phyloP scores from a whole-genome alignment of 2,888 invertebrate species.

The Scaptomyza caliginosa region DNA sequence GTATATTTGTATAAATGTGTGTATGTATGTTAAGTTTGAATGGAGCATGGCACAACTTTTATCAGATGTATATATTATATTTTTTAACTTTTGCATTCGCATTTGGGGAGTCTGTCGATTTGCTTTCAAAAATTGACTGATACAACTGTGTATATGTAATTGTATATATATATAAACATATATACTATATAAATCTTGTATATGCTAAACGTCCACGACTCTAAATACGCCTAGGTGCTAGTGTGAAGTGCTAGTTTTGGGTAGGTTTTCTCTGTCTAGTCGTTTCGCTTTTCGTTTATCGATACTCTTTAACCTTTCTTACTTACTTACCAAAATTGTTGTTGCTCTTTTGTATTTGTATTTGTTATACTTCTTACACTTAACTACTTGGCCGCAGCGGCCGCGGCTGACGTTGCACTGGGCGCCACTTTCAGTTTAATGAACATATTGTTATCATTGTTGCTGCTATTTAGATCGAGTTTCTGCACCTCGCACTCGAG shows the following conservation, averaged over 20 bases:
- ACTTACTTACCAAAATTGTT: constrained; percentile 51
- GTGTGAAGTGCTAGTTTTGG: constrained; percentile 64
- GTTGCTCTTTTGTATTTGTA: constrained; percentile 7
- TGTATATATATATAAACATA: constrained; percentile 49
- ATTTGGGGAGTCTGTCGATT: constrained; percentile 59
- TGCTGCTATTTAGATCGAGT: constrained; percentile 81
- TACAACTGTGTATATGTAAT: constrained; percentile 59
- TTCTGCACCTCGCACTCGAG: constrained; percentile 83
- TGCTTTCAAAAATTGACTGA: constrained; percentile 73
- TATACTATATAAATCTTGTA: constrained; percentile 57
- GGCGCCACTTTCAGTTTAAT: constrained; percentile 82
- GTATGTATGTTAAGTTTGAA: constrained; percentile 26
- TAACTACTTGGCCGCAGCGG: constrained; percentile 64
- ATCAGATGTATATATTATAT: constrained; percentile 25
- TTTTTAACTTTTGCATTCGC: constrained; percentile 19
- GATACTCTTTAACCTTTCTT: constrained; percentile 13
- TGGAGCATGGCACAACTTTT: constrained; percentile 72
- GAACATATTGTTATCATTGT: constrained; percentile 80
- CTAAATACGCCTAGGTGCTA: constrained; percentile 60
- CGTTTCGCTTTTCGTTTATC: constrained; percentile 27
- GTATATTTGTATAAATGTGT: constrained; percentile 1
- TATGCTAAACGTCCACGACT: constrained; percentile 61
- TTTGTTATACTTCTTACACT: constrained; percentile 24
- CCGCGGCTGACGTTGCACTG: constrained; percentile 70
- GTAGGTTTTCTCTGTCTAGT: constrained; percentile 40